Evolutionary conservation across 2,888 invertebrate species (phyloP), one percentile per base, ranked within the genome.

Genomic region (Monoplex corrugatus): DNA sequence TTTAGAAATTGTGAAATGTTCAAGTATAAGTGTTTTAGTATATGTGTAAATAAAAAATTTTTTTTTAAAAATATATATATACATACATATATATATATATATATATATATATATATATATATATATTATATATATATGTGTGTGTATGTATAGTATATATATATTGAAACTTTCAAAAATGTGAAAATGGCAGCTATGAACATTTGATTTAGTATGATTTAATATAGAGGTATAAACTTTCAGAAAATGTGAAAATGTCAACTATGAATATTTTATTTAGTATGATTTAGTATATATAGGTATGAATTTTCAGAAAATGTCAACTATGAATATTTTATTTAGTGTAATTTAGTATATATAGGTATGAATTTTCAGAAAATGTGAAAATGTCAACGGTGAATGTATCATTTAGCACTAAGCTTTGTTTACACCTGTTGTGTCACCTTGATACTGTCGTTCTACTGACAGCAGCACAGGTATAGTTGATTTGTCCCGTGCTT

Each of bases 291-390:
- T 50, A 23, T 43, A 75, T 35, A 23, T 44, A 87, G 63, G 45
- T 68, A 32, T 6, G 13, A 23, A 72, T 19, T 19, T 45, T 87
- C 0, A 28, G 44, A 50, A 16, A 50, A 13, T 50, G 50, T 50
- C 23, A 87, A 75, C 43, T 19, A 93, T 94, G 94, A 94, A 86
- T 89, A 35, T 6, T 78, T 68, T 28, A 28, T 10, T 23, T n/a
- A 28, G 28, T 10, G 28, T 68, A 28, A 28, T 16, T 5, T 5
- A 16, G 50, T 50, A 23, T 43, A 75, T 35, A 23, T 44, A 87
- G 63, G 45, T 68, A 32, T 6, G 13, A 23, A 72, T 19, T 19
- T 45, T 87, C 0, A 28, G 44, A 50, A 16, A 50, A 19, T 10
- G 50, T 50, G 50, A 50, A 68, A 28, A 13, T 50, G 50, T 50